Conservation (phyloP, 1,140 invertebrate species). For the Thaumetopoea pityocampa region DNA sequence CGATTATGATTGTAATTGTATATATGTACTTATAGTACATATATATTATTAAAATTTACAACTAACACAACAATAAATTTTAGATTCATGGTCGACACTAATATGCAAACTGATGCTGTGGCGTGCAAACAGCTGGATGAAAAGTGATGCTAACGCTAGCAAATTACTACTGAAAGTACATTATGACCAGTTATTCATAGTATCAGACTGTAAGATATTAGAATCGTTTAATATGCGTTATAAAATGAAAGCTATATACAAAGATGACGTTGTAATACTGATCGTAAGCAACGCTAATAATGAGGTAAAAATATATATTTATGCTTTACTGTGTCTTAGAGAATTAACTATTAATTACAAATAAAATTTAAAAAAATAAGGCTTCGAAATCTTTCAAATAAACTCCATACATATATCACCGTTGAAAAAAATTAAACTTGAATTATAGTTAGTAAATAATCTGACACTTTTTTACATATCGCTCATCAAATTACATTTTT, state of each 20-base stretch:
- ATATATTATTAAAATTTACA: too few relatives aligned
- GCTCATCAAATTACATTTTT: too few relatives aligned
- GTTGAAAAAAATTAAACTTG: too few relatives aligned
- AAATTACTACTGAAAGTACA: slow-evolving; percentile 37
- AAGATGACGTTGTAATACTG: slow-evolving; percentile 52
- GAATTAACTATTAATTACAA: too few relatives aligned
- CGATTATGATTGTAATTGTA: too few relatives aligned
- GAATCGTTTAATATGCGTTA: slow-evolving; percentile 47
- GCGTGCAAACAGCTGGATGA: slow-evolving; percentile 41
- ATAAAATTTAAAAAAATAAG: too few relatives aligned
- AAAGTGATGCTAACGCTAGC: slow-evolving; percentile 23
- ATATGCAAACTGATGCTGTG: slow-evolving; percentile 56
- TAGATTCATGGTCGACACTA: slow-evolving; percentile 21
- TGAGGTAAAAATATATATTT: slow-evolving; percentile 26
- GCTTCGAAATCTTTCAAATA: too few relatives aligned
- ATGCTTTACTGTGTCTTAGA: too few relatives aligned
- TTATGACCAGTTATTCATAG: slow-evolving; percentile 52
- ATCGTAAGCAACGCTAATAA: slow-evolving; percentile 25
- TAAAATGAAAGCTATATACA: slow-evolving; percentile 58
- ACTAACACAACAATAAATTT: slow-evolving; percentile 9
- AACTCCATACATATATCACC: too few relatives aligned
- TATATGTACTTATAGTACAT: too few relatives aligned
- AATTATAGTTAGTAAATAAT: too few relatives aligned
- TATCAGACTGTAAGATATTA: slow-evolving; percentile 37
- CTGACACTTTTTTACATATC: too few relatives aligned